Conservation (phyloP, 2,888 invertebrate genomes). For the Ichneumoninae sp. region DNA sequence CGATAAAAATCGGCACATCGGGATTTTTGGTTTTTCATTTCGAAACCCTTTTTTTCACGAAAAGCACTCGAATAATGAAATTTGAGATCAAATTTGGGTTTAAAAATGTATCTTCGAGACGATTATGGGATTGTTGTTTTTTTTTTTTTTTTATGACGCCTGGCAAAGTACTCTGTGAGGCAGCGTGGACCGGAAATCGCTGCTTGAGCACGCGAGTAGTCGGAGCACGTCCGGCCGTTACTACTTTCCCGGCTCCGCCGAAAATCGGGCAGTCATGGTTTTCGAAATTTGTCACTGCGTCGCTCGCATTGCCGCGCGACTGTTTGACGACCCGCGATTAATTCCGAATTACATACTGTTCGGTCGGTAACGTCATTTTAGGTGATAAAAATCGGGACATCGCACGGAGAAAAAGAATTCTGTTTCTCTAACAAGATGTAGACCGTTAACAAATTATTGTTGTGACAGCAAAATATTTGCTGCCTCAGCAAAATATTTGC, state of each 20-base stretch:
- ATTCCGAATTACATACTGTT: not conserved
- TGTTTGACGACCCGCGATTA: not conserved
- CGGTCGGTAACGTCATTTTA: not conserved
- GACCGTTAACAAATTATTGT: no score
- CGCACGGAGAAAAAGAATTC: no score
- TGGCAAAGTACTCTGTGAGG: not conserved
- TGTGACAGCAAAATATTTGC: no score
- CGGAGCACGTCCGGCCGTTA: slow-evolving; percentile 1
- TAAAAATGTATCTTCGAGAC: not conserved
- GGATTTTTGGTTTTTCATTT: not conserved
- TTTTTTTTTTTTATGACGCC: not conserved
- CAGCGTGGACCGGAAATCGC: not conserved
- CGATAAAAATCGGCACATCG: not conserved
- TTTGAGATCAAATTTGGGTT: not conserved
- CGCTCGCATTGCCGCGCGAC: not conserved
- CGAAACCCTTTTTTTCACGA: not conserved
- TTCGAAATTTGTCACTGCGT: not conserved
- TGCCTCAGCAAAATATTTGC: no score
- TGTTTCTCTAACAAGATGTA: no score
- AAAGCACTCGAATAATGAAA: not conserved
- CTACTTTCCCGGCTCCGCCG: slow-evolving; percentile 7
- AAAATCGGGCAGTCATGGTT: slow-evolving; percentile 8
- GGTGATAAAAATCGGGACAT: not conserved
- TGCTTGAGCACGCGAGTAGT: not conserved
- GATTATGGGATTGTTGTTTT: not conserved